A percentile compares a stretch with the other conserved stretches of the same genome.
phyloP scores from a whole-genome alignment of 2,113 vertebrate genomes.

The Macrotus californicus region DNA sequence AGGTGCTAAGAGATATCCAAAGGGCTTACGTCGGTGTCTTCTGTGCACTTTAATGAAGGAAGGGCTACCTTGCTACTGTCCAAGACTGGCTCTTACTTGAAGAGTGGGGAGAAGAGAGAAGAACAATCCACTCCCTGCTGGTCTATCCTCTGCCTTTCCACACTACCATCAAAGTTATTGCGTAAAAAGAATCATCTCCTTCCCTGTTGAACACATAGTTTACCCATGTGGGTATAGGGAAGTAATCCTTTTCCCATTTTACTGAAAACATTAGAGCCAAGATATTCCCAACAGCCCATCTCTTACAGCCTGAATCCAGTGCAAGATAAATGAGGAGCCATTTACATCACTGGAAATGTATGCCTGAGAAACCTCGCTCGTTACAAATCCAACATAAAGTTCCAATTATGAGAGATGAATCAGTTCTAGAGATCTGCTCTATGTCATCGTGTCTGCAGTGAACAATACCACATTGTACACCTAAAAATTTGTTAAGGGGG shows the following conservation, averaged over 20 bases:
- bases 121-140: not conserved
- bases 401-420: conserved; percentile 16
- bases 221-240: not conserved
- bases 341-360: not conserved
- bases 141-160: not conserved
- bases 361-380: not conserved
- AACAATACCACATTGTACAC: conserved; percentile 1
- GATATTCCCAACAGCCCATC: not conserved
- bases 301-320: not conserved
- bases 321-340: not conserved
- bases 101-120: not conserved
- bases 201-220: not conserved
- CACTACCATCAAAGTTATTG: not conserved
- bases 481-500: not conserved
- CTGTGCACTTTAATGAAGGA: not conserved
- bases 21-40: not conserved
- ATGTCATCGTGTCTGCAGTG: not conserved
- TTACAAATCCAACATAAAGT: conserved; percentile 6
- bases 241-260: not conserved
- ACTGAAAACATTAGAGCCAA: not conserved
- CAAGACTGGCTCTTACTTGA: not conserved
- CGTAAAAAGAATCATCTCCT: not conserved
- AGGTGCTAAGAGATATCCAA: not conserved
- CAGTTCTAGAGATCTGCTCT: not conserved
- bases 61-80: not conserved